Percentiles rank a stretch among this genome's conserved stretches.
Conservation (phyloP, 1,140 invertebrate species). For the Lethrus apterus region DNA sequence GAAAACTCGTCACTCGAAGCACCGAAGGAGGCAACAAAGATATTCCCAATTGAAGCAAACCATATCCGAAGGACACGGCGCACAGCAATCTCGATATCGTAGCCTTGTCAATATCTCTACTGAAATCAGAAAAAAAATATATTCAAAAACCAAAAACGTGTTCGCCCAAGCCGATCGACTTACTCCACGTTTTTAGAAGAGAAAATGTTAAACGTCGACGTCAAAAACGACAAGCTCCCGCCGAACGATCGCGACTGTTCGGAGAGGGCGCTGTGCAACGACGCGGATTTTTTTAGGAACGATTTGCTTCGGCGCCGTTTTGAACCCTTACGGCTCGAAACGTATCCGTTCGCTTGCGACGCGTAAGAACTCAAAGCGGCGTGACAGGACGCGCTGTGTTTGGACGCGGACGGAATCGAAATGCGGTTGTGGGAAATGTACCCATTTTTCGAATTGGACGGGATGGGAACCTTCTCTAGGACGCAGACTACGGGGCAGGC, state of each 20-base stretch:
- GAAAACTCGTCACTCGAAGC: conserved; percentile 57
- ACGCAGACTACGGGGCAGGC: conserved; percentile 6
- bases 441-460: too few species aligned
- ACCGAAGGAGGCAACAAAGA: conserved; percentile 62
- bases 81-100: conserved; percentile 56
- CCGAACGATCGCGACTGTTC: background rate
- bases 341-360: too few species aligned
- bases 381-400: too few species aligned
- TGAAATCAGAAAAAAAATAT: background rate
- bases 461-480: too few species aligned
- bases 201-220: conserved; percentile 6
- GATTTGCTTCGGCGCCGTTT: background rate
- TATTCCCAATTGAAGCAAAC: conserved; percentile 62
- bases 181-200: conserved; percentile 4
- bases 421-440: conserved; percentile 19
- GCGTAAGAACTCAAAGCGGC: too few species aligned
- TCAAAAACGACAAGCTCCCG: conserved; percentile 3
- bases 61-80: conserved; percentile 66
- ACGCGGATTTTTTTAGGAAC: conserved; percentile 27
- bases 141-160: background rate
- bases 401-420: too few species aligned
- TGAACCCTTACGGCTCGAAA: too few species aligned
- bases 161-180: background rate
- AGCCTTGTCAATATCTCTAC: conserved; percentile 21
- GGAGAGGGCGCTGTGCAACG: conserved; percentile 19